Base-by-base conservation (phyloP, 30 jellyfish, hydroid and myxozoan genomes). In the Clytia hemisphaerica region DNA sequence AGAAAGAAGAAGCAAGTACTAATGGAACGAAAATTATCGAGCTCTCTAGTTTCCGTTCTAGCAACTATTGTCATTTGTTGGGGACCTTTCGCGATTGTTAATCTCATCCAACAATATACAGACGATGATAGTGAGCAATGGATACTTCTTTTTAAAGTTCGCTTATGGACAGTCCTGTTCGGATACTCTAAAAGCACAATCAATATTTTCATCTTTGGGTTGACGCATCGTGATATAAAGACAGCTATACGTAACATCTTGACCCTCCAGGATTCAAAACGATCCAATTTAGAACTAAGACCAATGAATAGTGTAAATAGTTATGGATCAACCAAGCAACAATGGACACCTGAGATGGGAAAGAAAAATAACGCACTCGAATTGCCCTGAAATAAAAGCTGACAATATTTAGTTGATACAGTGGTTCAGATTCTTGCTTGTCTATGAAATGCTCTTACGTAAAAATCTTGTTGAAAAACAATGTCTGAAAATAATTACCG, bases 171-270 rank as follows among this genome's bases (percentile, higher is more conserved):
- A 31, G 30, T 57, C 25, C 25, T 45, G 1, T 57, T 57, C 30
- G 70, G 70, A 21, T 57, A 57, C 35, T 22, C 70, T 6, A 57
- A 57, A n/a, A 57, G 70, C 30, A n/a, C 44, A 2, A 21, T 57
- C 12, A 57, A 57, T 45, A 57, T 57, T 2, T 57, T 57, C 70
- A 57, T 57, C 15, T 57, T 57, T 33, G 30, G 70, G 25, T 57
- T 57, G 7, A 57, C 25, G 16, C 25, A 57, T 45, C 25, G 35
- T 22, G 70, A 57, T 16, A 57, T 57, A 0, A 57, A 57, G 30
- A 57, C 25, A 2, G 70, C 70, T 33, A 57, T 57, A 6, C 25
- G 35, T 5, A 57, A 7, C 4, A 22, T 57, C 6, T 57, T 57
- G 44, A n/a, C n/a, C n/a, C n/a, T n/a, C n/a, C n/a, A n/a, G n/a